phyloP scores from a whole-genome alignment of 1,140 invertebrate genomes.

The Macrotrachela quadricornifera region DNA sequence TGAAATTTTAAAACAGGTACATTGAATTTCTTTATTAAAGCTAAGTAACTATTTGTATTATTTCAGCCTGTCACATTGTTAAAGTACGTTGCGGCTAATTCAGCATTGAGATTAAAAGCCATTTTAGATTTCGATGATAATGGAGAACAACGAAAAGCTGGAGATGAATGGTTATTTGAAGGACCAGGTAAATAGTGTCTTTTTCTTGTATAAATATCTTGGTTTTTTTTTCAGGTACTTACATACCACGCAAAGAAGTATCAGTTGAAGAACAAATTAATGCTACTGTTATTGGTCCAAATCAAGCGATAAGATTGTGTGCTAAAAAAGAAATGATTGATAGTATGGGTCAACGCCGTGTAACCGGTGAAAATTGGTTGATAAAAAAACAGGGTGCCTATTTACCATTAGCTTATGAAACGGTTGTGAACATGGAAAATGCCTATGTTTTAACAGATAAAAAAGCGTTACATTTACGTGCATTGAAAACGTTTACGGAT shows the following conservation, averaged over 20 bases:
- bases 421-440: conserved; percentile 32
- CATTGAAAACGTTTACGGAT: conserved; percentile 31
- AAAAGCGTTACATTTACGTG: conserved; percentile 32
- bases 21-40: no score
- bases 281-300: conserved; percentile 29
- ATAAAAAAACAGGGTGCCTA: conserved; percentile 33
- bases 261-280: conserved; percentile 26
- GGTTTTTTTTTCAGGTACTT: conserved; percentile 14
- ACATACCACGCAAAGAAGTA: conserved; percentile 33
- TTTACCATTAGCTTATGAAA: conserved; percentile 34
- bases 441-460: conserved; percentile 34
- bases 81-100: conserved; percentile 31
- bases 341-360: conserved; percentile 23
- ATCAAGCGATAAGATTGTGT: conserved; percentile 30
- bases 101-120: conserved; percentile 27
- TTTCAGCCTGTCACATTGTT: conserved; percentile 21
- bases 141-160: conserved; percentile 26
- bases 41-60: no score
- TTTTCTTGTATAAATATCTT: no score
- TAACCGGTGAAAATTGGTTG: conserved; percentile 35
- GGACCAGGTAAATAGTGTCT: conserved; percentile 20
- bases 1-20: conserved; percentile 26
- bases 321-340: conserved; percentile 32
- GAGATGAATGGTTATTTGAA: conserved; percentile 36
- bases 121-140: conserved; percentile 29